These are phyloP conservation scores for Ataeniobius toweri DNA, from an alignment of 2,797 vertebrate species.

Conservation along the genomic window DNA sequence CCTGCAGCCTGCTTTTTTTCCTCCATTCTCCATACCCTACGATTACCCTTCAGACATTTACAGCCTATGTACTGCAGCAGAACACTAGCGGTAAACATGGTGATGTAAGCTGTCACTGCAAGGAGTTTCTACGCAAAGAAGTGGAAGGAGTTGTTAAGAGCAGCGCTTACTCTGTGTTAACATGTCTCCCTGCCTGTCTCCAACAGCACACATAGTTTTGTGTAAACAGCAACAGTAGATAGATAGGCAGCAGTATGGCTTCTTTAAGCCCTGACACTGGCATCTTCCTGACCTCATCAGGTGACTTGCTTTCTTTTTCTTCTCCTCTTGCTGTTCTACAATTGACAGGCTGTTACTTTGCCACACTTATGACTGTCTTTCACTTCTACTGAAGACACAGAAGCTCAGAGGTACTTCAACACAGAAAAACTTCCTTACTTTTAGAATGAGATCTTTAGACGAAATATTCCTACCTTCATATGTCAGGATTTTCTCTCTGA, in stretches of 20 bases:
- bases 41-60: conserved; percentile 25
- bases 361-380: conserved; percentile 14
- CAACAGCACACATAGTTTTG: conserved; percentile 41
- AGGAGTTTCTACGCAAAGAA: conserved; percentile 60
- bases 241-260: conserved; percentile 17
- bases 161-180: conserved; percentile 47
- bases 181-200: conserved; percentile 52
- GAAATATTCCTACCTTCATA: background rate
- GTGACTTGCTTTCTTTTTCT: conserved; percentile 11
- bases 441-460: background rate
- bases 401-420: background rate
- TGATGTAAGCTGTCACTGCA: conserved; percentile 58
- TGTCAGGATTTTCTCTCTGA: background rate
- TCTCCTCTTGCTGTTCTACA: conserved; percentile 11
- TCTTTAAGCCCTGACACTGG: conserved; percentile 40
- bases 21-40: conserved; percentile 24
- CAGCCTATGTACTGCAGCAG: conserved; percentile 30
- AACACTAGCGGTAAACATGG: conserved; percentile 15
- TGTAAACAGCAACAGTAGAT: conserved; percentile 50
- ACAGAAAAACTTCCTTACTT: background rate
- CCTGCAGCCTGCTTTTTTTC: conserved; percentile 13
- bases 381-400: conserved; percentile 15
- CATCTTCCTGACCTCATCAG: conserved; percentile 40
- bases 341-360: conserved; percentile 20
- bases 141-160: conserved; percentile 26